Evolutionary conservation across 2,113 vertebrate genomes (phyloP), one percentile per base, ranked within the genome.

Genomic region (Syngnathus floridae): DNA sequence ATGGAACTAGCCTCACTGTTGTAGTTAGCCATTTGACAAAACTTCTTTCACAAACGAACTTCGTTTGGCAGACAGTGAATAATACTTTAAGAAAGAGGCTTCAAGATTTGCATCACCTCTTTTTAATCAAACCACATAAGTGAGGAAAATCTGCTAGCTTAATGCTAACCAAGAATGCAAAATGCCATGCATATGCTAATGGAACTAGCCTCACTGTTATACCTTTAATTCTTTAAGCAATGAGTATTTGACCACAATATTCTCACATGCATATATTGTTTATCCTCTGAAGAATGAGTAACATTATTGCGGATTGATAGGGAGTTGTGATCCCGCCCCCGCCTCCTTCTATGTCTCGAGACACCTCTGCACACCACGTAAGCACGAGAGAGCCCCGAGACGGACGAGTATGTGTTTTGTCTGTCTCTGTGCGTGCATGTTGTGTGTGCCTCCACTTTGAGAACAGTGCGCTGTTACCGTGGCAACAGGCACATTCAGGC

Each of bases 401-500:
- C 11, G 11, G 40, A 41, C 43, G 43, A 46, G 43, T 46, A 19
- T 51, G 48, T 21, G 48, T 19, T 49, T 9, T 21, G 48, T 19
- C n/a, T n/a, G 46, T 51, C 48, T 51, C 46, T n/a, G 17, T 7
- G 46, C 19, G 17, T 7, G 17, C 13, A 8, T 51, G 48, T 21
- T 46, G 7, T 9, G 19, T 56, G 11, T 59, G 38, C 48, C 69
- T 62, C n/a, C 62, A 64, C 69, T 67, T 69, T 73, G 64, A 70
- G 51, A 37, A 58, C 54, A 49, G 19, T 37, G 59, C 72, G 52
- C 51, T 26, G 81, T 85, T 83, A 61, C 84, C 64, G 46, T 80
- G 81, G 75, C 58, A 76, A 81, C 80, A 64, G 61, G 48, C 14
- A 21, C 36, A 76, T 69, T 73, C 52, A 37, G 70, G 74, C 61